Evolutionary conservation across 2,888 invertebrate species (phyloP).

Genomic region (Erebia epiphron): DNA sequence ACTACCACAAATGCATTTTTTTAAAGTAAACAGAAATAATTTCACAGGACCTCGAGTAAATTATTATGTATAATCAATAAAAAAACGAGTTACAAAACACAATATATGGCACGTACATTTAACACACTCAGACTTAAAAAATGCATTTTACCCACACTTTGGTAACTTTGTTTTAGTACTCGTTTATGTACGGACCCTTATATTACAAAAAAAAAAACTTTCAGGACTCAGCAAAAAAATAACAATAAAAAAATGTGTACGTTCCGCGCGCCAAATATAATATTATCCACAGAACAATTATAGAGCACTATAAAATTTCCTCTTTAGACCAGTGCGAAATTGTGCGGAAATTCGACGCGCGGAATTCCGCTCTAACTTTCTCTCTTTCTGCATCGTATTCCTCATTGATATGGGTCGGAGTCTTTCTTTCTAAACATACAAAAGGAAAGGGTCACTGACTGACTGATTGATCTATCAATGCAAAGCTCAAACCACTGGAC

Average conservation of each 20-base stretch:
- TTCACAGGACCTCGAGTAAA: not conserved
- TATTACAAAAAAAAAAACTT: constrained; percentile 24
- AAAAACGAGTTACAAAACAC: constrained; percentile 29
- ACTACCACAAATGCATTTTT: not conserved
- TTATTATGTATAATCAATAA: constrained; percentile 14
- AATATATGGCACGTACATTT: constrained; percentile 51
- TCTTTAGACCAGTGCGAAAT: no score
- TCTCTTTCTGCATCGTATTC: no score
- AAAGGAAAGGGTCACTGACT: no score
- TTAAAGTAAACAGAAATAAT: not conserved
- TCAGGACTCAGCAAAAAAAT: constrained; percentile 20
- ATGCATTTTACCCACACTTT: constrained; percentile 44
- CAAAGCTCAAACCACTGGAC: no score
- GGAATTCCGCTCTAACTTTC: no score
- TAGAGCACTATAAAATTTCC: no score
- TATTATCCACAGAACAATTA: not conserved
- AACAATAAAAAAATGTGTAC: constrained; percentile 12
- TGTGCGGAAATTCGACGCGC: no score
- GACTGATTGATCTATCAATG: no score
- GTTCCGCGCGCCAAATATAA: not conserved
- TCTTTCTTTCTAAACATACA: no score
- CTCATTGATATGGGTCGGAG: no score
- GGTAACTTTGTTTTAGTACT: constrained; percentile 46
- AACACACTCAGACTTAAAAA: constrained; percentile 37
- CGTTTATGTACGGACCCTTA: constrained; percentile 35